Percentiles rank a stretch among this genome's conserved stretches.
Evolutionary conservation across 1,140 invertebrate genomes (phyloP).

Genomic region (Delia radicum): DNA sequence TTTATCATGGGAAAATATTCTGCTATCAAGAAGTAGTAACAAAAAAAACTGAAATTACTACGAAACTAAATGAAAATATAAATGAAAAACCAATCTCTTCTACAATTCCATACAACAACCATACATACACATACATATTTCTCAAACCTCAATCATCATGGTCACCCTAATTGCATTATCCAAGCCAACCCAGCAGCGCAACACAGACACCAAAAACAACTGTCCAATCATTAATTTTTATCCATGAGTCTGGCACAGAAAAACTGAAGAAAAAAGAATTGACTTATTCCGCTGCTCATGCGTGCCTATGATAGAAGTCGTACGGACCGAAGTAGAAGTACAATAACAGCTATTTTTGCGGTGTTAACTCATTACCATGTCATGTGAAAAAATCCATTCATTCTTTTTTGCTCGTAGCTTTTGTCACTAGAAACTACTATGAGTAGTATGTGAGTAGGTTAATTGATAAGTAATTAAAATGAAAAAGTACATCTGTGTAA

Average conservation of each 20-base stretch:
- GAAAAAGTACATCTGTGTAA: no score
- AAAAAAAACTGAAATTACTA: not conserved
- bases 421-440: not conserved
- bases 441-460: not conserved
- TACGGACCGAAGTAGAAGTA: not conserved
- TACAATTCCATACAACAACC: not conserved
- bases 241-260: not conserved
- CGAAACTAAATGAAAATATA: not conserved
- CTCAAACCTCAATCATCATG: slow-evolving; percentile 1
- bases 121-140: no score
- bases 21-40: not conserved
- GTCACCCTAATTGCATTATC: not conserved
- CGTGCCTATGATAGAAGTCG: not conserved
- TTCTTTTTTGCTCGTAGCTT: not conserved
- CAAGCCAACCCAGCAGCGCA: not conserved
- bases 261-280: not conserved
- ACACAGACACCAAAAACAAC: not conserved
- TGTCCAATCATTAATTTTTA: slow-evolving; percentile 5
- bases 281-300: not conserved
- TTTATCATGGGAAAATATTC: not conserved
- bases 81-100: not conserved
- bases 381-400: slow-evolving; percentile 4
- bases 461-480: not conserved
- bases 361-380: not conserved
- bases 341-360: not conserved